These are phyloP conservation scores for Amphiprion percula DNA, from an alignment of 2,113 vertebrate genomes.

Conservation along the genomic window DNA sequence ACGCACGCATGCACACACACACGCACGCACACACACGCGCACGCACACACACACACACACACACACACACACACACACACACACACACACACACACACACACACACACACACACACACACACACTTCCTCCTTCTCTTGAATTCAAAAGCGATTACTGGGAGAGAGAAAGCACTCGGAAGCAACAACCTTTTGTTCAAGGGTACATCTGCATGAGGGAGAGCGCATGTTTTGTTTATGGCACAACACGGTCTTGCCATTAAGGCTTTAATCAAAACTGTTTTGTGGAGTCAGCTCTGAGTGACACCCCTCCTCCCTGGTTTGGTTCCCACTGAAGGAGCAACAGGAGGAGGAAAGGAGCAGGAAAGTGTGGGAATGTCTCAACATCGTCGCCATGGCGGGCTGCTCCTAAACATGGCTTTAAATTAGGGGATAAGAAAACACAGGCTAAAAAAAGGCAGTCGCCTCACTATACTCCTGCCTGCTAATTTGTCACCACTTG, in stretches of 20 bases:
- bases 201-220: conserved; percentile 56
- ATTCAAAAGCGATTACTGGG: conserved; percentile 65
- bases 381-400: conserved; percentile 67
- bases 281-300: conserved; percentile 59
- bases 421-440: conserved; percentile 83
- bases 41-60: background rate
- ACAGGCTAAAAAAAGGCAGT: conserved; percentile 76
- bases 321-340: conserved; percentile 64
- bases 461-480: conserved; percentile 75
- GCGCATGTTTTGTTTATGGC: conserved; percentile 65
- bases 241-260: conserved; percentile 73
- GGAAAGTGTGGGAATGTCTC: conserved; percentile 78
- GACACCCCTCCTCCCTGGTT: conserved; percentile 43
- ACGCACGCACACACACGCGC: too few relatives aligned
- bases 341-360: conserved; percentile 63
- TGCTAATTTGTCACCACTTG: conserved; percentile 83
- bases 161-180: conserved; percentile 66
- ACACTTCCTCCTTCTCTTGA: conserved; percentile 46
- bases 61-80: background rate
- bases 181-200: conserved; percentile 63
- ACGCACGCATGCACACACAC: too few relatives aligned
- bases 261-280: conserved; percentile 76
- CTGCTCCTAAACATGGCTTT: conserved; percentile 80
- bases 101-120: background rate
- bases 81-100: background rate